Percentiles rank a stretch among this genome's conserved stretches.
Evolutionary conservation across 2,888 invertebrate species (phyloP).

Genomic region (Enchytraeus crypticus): DNA sequence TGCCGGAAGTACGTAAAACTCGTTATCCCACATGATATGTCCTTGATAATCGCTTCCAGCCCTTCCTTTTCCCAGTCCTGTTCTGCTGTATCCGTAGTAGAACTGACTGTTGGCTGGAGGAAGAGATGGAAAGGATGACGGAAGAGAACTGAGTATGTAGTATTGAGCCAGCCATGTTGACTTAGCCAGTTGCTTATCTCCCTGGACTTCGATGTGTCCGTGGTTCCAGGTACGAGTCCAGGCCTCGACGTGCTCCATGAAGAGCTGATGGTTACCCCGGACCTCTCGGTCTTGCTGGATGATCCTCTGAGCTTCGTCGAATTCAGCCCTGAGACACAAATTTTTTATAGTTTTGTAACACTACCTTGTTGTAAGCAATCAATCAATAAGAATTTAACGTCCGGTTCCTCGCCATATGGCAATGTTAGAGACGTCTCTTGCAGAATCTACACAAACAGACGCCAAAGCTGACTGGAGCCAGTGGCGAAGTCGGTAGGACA

Average conservation of each 20-base stretch:
- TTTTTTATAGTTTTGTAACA: too few relatives aligned
- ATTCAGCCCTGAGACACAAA: conserved; percentile 16
- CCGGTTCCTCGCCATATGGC: too few relatives aligned
- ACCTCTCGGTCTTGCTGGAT: conserved; percentile 4
- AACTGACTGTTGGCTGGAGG: conserved; percentile 20
- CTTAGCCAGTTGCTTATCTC: conserved; percentile 26
- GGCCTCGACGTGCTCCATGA: conserved; percentile 18
- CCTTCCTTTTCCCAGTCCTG: conserved; percentile 22
- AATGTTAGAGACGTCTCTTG: too few relatives aligned
- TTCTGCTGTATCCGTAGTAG: conserved; percentile 20
- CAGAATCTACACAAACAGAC: too few relatives aligned
- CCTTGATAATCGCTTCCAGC: conserved; percentile 28
- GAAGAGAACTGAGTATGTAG: conserved; percentile 35
- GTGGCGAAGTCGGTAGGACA: too few relatives aligned
- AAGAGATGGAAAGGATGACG: conserved; percentile 24
- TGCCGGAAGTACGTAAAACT: conserved; percentile 34
- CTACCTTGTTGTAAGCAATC: too few relatives aligned
- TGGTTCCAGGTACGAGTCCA: conserved; percentile 28
- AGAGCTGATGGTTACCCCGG: conserved; percentile 13
- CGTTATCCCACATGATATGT: conserved; percentile 37
- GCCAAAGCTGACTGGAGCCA: too few relatives aligned
- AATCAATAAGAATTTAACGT: too few relatives aligned
- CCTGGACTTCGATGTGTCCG: conserved; percentile 25
- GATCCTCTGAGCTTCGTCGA: conserved; percentile 19
- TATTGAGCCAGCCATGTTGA: conserved; percentile 29